Conservation (phyloP, 2,888 invertebrate genomes). For the Tethea ocularis region DNA sequence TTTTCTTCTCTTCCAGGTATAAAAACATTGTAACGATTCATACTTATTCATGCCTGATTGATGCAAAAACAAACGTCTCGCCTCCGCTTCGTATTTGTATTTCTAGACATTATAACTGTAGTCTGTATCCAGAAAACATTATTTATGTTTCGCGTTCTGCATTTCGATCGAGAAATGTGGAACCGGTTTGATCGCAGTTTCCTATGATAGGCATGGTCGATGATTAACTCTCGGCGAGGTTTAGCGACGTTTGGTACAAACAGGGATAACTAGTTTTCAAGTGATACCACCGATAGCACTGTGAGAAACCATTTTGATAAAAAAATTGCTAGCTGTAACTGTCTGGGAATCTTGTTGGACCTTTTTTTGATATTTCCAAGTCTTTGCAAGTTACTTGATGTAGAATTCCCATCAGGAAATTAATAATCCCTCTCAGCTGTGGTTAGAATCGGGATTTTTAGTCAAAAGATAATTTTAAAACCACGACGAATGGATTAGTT, state of each 20-base stretch:
- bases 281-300: background rate
- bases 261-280: background rate
- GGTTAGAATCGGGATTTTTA: background rate
- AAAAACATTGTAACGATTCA: background rate
- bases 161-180: background rate
- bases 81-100: background rate
- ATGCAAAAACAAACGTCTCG: background rate
- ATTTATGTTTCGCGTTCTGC: background rate
- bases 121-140: background rate
- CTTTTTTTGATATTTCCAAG: no score
- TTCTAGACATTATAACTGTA: background rate
- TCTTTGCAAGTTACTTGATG: no score
- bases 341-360: no score
- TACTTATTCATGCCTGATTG: background rate
- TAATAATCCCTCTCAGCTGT: no score
- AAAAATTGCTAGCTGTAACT: no score
- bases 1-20: background rate
- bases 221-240: background rate
- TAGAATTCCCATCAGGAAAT: background rate
- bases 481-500: slow-evolving; percentile 5
- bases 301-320: background rate
- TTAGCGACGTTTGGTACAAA: background rate
- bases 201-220: background rate
- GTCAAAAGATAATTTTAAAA: background rate
- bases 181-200: background rate